phyloP scores from a whole-genome alignment of 2,113 vertebrate genomes.

The Mustela lutreola region DNA sequence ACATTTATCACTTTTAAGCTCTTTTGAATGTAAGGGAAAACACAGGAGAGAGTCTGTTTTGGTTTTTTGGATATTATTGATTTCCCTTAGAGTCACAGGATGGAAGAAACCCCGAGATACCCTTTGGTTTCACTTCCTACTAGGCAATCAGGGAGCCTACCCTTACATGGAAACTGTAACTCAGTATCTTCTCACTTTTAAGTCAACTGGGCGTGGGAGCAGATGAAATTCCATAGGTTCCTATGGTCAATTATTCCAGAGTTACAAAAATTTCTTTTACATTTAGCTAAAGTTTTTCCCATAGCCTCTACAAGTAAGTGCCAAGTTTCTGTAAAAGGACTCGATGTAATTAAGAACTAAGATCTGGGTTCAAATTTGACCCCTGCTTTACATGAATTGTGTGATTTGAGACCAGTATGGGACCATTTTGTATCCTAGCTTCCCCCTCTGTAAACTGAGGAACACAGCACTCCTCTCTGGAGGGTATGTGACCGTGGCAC shows the following conservation, averaged over 20 bases:
- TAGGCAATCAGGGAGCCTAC: not conserved
- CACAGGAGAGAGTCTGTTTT: not conserved
- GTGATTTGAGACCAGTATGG: not conserved
- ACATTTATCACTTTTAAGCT: not conserved
- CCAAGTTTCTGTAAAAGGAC: not conserved
- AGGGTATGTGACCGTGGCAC: not conserved
- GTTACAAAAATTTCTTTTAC: not conserved
- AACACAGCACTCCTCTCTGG: not conserved
- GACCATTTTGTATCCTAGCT: not conserved
- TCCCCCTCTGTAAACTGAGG: not conserved
- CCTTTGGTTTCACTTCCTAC: constrained; percentile 2
- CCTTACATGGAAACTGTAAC: not conserved
- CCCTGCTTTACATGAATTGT: not conserved
- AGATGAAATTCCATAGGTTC: not conserved
- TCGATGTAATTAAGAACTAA: not conserved
- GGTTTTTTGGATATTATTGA: not conserved
- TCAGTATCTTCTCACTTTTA: not conserved
- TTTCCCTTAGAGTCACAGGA: not conserved
- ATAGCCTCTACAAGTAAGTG: not conserved
- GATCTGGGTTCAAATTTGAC: not conserved
- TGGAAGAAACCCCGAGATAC: not conserved
- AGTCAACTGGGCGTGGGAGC: not conserved
- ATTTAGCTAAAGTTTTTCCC: not conserved
- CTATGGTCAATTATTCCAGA: not conserved
- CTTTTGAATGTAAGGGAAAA: not conserved